Percentiles rank a stretch among this genome's conserved stretches.
Evolutionary conservation across 2,113 vertebrate genomes (phyloP).

Genomic region (Notarius quadriscutis): DNA sequence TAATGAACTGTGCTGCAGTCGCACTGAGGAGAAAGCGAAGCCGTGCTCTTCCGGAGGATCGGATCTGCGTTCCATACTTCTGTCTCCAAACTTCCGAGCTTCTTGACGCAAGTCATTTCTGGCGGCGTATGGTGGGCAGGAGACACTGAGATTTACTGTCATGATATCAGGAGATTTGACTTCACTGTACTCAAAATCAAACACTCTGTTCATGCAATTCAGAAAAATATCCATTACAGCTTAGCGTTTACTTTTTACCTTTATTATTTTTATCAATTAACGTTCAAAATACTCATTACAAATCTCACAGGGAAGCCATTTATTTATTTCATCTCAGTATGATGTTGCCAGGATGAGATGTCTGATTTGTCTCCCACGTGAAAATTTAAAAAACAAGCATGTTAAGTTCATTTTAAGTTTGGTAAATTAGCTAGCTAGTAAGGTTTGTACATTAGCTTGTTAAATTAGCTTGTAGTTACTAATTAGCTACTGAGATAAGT

Average conservation of each 20-base stretch:
- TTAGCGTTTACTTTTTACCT: neutral
- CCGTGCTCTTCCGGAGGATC: conserved; percentile 9
- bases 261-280: neutral
- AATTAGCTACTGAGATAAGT: too few relatives aligned
- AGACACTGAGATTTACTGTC: neutral
- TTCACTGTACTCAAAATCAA: neutral
- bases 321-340: neutral
- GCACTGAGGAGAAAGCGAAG: conserved; percentile 20
- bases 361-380: too few relatives aligned
- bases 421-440: neutral
- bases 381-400: neutral
- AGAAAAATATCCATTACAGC: neutral
- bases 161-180: neutral
- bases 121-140: neutral
- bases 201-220: neutral
- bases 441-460: neutral
- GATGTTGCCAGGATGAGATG: neutral
- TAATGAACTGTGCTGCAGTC: conserved; percentile 52
- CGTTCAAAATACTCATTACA: neutral
- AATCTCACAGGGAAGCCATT: neutral
- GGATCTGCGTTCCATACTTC: conserved; percentile 12
- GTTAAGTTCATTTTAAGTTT: neutral
- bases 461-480: neutral
- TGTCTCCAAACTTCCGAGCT: neutral
- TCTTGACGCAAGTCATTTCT: neutral